These are phyloP conservation scores for Ceratosolen fusciceps DNA, from an alignment of 1,140 invertebrate genomes.

Conservation along the genomic window DNA sequence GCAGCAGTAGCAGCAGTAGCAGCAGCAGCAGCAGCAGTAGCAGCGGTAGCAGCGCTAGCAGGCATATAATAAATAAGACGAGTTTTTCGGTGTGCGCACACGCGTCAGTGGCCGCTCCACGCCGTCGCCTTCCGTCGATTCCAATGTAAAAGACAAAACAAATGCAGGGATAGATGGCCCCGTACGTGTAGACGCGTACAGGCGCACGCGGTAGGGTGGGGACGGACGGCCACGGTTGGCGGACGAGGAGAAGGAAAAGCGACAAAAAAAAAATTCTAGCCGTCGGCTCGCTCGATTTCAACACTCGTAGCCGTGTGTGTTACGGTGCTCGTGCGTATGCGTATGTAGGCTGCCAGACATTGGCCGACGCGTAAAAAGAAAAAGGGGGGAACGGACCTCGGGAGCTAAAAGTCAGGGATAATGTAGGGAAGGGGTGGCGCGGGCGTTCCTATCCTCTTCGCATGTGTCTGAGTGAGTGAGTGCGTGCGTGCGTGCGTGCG, in stretches of 20 bases:
- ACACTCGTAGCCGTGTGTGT: neutral
- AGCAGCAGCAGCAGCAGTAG: too few species aligned
- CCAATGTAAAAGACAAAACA: conserved; percentile 33
- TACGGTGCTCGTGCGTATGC: neutral
- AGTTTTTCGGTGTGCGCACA: conserved; percentile 71
- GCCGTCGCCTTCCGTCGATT: conserved; percentile 50
- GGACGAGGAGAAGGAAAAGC: conserved; percentile 33
- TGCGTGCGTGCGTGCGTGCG: neutral
- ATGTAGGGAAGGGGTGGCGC: neutral
- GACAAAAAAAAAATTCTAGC: too few species aligned
- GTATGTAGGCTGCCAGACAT: neutral
- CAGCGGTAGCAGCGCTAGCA: too few species aligned
- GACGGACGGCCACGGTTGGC: neutral
- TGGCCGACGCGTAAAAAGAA: conserved; percentile 40
- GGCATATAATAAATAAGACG: conserved; percentile 71
- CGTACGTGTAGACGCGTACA: neutral
- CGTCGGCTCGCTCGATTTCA: too few species aligned
- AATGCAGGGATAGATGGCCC: neutral
- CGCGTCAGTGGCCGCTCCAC: conserved; percentile 68
- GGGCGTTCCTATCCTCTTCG: neutral
- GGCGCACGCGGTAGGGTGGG: conserved; percentile 20
- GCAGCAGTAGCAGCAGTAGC: too few species aligned
- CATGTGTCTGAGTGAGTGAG: too few species aligned
- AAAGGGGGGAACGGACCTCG: conserved; percentile 34
- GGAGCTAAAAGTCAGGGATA: conserved; percentile 44